phyloP scores from a whole-genome alignment of 2,797 vertebrate species.

The Sebastes nivosus region DNA sequence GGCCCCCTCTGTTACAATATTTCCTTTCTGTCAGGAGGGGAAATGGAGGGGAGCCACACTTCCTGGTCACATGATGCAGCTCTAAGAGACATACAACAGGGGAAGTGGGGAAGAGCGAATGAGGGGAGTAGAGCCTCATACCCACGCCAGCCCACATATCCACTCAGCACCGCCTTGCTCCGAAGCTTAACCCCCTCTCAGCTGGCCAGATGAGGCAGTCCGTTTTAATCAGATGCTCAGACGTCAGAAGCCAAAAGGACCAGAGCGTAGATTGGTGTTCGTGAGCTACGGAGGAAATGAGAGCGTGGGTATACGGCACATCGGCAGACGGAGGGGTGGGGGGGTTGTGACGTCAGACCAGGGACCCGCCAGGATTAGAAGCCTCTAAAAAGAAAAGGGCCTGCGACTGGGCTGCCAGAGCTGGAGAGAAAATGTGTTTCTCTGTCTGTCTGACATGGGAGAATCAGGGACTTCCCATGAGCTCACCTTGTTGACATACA shows the following conservation, averaged over 20 bases:
- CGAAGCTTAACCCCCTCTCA: slow-evolving; percentile 83
- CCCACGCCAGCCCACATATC: slow-evolving; percentile 54
- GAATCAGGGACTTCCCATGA: slow-evolving; percentile 84
- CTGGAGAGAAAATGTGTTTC: slow-evolving; percentile 67
- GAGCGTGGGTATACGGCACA: slow-evolving; percentile 87
- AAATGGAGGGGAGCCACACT: slow-evolving; percentile 94
- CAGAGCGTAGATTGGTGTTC: slow-evolving; percentile 85
- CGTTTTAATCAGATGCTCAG: slow-evolving; percentile 77
- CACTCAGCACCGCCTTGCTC: slow-evolving; percentile 46
- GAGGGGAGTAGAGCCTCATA: slow-evolving; percentile 41
- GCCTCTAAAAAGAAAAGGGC: slow-evolving; percentile 92
- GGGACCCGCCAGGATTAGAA: slow-evolving; percentile 96
- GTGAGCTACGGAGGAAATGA: slow-evolving; percentile 90
- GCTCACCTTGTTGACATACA: slow-evolving; percentile 79
- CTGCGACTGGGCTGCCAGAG: slow-evolving; percentile 60
- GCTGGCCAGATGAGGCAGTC: slow-evolving; percentile 70
- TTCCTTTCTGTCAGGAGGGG: slow-evolving; percentile 95
- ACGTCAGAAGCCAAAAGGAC: slow-evolving; percentile 83
- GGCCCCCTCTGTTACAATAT: slow-evolving; percentile 91
- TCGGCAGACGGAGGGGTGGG: slow-evolving; percentile 84
- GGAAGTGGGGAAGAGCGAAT: slow-evolving; percentile 48
- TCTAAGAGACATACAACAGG: slow-evolving; percentile 83
- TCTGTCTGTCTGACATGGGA: slow-evolving; percentile 72
- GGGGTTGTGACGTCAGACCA: slow-evolving; percentile 88
- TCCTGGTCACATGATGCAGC: slow-evolving; percentile 92